Evolutionary conservation across 2,113 vertebrate genomes (phyloP), one percentile per base, ranked within the genome.

Genomic region (Strigops habroptila): DNA sequence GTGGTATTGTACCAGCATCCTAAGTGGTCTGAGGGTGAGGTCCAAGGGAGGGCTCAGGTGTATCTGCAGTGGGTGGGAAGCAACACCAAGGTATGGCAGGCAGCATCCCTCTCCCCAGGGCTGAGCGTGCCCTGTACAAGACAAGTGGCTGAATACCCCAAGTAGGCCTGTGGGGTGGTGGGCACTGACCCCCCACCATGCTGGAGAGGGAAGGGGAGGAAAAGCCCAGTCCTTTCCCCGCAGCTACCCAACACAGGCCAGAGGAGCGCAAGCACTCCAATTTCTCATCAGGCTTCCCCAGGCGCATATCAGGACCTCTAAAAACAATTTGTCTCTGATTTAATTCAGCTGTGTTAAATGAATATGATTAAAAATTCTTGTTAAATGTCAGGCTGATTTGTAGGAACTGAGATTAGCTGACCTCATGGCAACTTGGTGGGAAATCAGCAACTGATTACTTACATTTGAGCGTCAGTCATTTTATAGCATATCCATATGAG

Each of bases 321-420:
- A 57, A 62, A 31, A 31, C 80, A 46, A 80, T 75, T 33, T 86
- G 48, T 35, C 37, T 90, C 37, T 53, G 64, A 51, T 85, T 79
- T 90, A 70, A 73, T 63, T 91, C 79, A 60, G 8, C 23, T 57
- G 65, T 84, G 12, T 93, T 86, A 90, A 90, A 90, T 5, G 1
- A 78, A 63, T 70, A 19, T 39, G 14, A 86, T 78, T 83, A 31
- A 67, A 93, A 91, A 35, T 44, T 60, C 63, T 48, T 77, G 21
- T 71, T 84, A 94, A 88, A 71, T 84, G 65, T 60, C 73, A 94
- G 48, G 33, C 27, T 88, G 77, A 68, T 93, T 71, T 90, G 46
- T 82, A 81, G 63, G 52, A 64, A 41, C 39, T 91, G 70, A 82
- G 80, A n/a, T 91, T 83, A 95, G 82, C 39, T 86, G 73, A 33